Conservation (phyloP, 1,140 invertebrate species). For the Caenorhabditis briggsae region DNA sequence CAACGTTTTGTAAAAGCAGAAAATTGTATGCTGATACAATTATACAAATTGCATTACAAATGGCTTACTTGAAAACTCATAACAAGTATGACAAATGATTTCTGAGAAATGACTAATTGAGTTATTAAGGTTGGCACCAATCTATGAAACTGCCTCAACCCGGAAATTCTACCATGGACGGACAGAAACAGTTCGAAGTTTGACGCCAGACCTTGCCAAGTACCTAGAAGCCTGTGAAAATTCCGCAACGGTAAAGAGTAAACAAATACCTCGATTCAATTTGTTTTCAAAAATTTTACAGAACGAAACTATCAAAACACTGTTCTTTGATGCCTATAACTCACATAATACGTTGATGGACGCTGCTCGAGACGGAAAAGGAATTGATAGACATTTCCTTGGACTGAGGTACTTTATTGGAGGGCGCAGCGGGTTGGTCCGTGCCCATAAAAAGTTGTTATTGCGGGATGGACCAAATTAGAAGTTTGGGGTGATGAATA, state of each 20-base stretch:
- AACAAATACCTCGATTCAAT: background rate
- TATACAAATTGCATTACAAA: conserved; percentile 64
- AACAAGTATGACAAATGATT: conserved; percentile 56
- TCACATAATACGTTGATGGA: conserved; percentile 64
- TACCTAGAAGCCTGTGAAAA: conserved; percentile 37
- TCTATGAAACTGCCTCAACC: conserved; percentile 80
- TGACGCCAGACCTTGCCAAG: conserved; percentile 71
- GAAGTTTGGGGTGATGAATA: background rate
- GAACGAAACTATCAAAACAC: conserved; percentile 14
- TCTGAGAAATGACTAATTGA: background rate
- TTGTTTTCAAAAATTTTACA: conserved; percentile 14
- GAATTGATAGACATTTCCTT: conserved; percentile 79
- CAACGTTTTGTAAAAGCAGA: conserved; percentile 7
- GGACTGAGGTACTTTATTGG: conserved; percentile 70
- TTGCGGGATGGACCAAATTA: background rate
- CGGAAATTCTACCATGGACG: conserved; percentile 79
- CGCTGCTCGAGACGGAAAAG: conserved; percentile 60
- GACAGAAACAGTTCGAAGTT: conserved; percentile 80
- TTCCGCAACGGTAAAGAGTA: background rate
- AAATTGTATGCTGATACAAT: conserved; percentile 66
- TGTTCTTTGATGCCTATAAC: conserved; percentile 63
- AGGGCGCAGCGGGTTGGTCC: conserved; percentile 24
- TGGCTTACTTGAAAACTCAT: conserved; percentile 63
- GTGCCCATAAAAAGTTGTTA: conserved; percentile 6
- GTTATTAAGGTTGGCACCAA: conserved; percentile 70